Conservation (phyloP, 2,797 vertebrate genomes). For the Hemitrygon akajei region DNA sequence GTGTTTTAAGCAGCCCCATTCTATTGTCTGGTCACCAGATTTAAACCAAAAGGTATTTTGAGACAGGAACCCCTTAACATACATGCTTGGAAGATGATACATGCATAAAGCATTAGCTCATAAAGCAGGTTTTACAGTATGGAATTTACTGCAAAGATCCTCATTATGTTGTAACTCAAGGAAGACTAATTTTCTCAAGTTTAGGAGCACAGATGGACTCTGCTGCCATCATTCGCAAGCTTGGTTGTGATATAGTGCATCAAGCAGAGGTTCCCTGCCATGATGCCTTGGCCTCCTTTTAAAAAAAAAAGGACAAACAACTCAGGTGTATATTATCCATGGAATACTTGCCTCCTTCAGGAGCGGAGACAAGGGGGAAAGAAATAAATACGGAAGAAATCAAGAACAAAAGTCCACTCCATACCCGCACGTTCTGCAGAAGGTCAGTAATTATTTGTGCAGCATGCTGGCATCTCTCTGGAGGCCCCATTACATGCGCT, state of each 20-base stretch:
- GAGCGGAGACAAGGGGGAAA: neutral
- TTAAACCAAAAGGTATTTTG: neutral
- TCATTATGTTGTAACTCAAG: neutral
- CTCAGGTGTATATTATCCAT: neutral
- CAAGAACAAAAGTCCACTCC: conserved; percentile 27
- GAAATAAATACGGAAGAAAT: neutral
- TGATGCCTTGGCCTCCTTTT: neutral
- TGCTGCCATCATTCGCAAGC: too few relatives aligned
- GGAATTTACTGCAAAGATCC: neutral
- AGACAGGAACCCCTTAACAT: neutral
- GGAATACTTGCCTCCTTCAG: conserved; percentile 1
- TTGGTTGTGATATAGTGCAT: neutral
- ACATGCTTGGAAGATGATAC: neutral
- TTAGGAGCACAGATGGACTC: neutral
- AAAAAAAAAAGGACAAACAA: neutral
- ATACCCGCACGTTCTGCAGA: conserved; percentile 80
- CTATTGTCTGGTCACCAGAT: neutral
- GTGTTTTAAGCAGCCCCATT: neutral
- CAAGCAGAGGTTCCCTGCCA: neutral
- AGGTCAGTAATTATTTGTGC: conserved; percentile 87
- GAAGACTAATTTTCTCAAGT: neutral
- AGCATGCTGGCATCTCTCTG: conserved; percentile 85
- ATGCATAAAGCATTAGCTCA: neutral
- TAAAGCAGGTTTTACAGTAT: neutral
- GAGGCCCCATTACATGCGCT: conserved; percentile 87